Conservation (phyloP, 2,888 invertebrate genomes). For the Synergus itoensis region DNA sequence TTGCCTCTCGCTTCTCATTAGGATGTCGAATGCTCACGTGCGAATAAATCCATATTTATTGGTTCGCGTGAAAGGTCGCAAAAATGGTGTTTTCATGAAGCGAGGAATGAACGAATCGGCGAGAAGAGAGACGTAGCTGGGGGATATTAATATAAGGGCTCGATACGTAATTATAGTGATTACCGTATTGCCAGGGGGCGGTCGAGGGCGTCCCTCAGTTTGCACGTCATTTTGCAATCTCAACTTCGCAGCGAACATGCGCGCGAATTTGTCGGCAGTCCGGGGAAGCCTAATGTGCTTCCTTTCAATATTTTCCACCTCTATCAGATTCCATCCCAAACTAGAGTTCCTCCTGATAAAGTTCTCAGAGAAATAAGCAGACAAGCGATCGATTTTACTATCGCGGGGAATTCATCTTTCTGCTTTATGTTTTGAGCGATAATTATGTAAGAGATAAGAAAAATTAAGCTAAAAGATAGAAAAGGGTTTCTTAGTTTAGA, state of each 20-base stretch:
- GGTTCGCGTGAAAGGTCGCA: constrained; percentile 67
- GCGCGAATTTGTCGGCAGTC: constrained; percentile 71
- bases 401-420: neutral
- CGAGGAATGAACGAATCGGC: constrained; percentile 52
- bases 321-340: neutral
- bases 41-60: constrained; percentile 65
- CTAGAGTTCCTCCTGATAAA: neutral
- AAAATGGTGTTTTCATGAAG: constrained; percentile 60
- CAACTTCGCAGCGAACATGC: constrained; percentile 72
- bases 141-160: constrained; percentile 78
- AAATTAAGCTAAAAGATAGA: too few species aligned
- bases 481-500: neutral
- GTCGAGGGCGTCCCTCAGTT: constrained; percentile 77
- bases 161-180: constrained; percentile 78
- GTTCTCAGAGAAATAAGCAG: neutral
- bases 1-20: constrained; percentile 35
- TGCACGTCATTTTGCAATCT: constrained; percentile 78
- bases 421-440: neutral
- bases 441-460: neutral
- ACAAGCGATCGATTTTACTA: neutral
- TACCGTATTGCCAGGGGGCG: constrained; percentile 77
- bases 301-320: constrained; percentile 39
- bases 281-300: constrained; percentile 50
- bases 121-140: constrained; percentile 71
- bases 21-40: constrained; percentile 28